Evolutionary conservation across 2,797 vertebrate genomes (phyloP), one percentile per base, ranked within the genome.

Genomic region (Hybognathus amarus): DNA sequence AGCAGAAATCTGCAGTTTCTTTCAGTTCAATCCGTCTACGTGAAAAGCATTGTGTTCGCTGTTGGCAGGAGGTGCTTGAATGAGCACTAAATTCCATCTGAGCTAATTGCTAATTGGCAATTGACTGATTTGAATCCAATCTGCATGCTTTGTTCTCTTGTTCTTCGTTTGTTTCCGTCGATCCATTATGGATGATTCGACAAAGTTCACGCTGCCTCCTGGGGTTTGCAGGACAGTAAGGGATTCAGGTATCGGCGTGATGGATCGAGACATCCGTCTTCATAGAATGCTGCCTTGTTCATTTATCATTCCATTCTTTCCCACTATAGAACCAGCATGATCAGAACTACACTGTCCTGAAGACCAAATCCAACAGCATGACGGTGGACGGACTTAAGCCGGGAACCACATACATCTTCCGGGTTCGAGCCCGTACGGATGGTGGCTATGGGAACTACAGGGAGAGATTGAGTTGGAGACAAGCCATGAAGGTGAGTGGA

Each of bases 381-480:
- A 96, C 95, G 2, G 96, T 96, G 87, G 95, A 96, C 2, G 96
- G 96, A 30, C 91, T 96, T 22, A 96, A 96, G 89, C 95, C 95
- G 0, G 96, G 96, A 56, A 96, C 95, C 77, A 95, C 93, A 27
- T 96, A 96, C 0, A 93, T 96, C 87, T 96, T 96, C 90, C 91
- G 95, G 87, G 95, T 96, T 61, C 91, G 95, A 84, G 95, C 95
- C 22, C 93, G 92, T 38, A 96, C 94, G 0, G 94, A 95, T 7
- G 94, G 94, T 3, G 95, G 95, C 33, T 95, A 96, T 6, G 95
- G 95, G 75, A 95, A 92, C 89, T 96, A 96, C 13, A 95, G 94
- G 96, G 95, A 68, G 95, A 96, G 90, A 96, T 96, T 7, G 95
- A 96, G 84, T 83, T 96, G 90, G 96, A 96, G 89, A 96, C 95